Evolutionary conservation across 2,113 vertebrate species (phyloP).

Genomic region (Tyrannus savana): DNA sequence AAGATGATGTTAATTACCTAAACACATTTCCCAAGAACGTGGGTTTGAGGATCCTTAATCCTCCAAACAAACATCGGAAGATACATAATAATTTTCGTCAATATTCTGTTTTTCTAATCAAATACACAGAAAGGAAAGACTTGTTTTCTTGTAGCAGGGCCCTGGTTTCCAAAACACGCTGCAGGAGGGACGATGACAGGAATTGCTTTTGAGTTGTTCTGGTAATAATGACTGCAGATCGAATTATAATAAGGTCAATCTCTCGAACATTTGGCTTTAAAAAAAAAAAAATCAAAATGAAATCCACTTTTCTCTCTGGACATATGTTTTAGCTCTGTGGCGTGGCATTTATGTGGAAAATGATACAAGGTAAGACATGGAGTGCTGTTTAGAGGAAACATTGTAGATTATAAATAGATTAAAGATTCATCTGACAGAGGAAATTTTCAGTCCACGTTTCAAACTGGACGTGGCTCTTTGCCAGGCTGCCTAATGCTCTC

Average conservation of each 20-base stretch:
- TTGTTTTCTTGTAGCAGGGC: background rate
- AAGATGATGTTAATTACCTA: background rate
- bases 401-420: slow-evolving; percentile 60
- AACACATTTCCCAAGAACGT: background rate
- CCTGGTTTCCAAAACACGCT: background rate
- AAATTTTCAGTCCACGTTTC: background rate
- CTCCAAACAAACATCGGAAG: background rate
- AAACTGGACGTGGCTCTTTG: slow-evolving; percentile 14
- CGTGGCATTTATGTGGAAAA: slow-evolving; percentile 28
- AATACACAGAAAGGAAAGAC: background rate
- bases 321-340: slow-evolving; percentile 3
- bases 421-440: slow-evolving; percentile 55
- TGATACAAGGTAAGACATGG: slow-evolving; percentile 23
- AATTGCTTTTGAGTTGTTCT: slow-evolving; percentile 50
- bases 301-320: slow-evolving; percentile 17
- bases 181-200: background rate
- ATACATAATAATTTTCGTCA: background rate
- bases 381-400: slow-evolving; percentile 53
- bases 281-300: background rate
- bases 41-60: background rate
- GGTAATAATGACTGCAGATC: slow-evolving; percentile 21
- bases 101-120: background rate
- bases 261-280: background rate
- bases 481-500: slow-evolving; percentile 6
- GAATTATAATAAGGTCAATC: slow-evolving; percentile 32